Conservation (phyloP, 37 sponge, comb jelly and placozoan species). For the Geodia barretti region DNA sequence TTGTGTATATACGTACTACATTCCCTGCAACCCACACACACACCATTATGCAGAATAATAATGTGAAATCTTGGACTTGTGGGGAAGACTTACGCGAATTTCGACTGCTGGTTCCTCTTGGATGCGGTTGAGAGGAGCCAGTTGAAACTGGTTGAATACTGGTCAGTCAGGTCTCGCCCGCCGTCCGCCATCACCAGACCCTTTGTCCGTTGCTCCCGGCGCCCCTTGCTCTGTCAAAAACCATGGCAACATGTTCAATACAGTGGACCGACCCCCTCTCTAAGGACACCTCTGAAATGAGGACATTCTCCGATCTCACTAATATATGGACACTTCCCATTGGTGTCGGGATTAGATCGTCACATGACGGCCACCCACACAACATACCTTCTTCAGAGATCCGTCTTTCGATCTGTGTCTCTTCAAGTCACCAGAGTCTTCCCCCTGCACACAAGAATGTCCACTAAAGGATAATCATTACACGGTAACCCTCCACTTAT, state of each 20-base stretch:
- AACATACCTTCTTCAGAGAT: slow-evolving; percentile 46
- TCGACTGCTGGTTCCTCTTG: slow-evolving; percentile 46
- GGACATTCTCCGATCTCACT: too few relatives aligned
- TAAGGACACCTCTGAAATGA: too few relatives aligned
- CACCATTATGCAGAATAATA: too few relatives aligned
- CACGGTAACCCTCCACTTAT: too few relatives aligned
- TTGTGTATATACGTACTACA: background rate
- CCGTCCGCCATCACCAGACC: slow-evolving; percentile 45
- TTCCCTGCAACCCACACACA: background rate
- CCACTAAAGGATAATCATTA: too few relatives aligned
- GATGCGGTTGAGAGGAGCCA: slow-evolving; percentile 15
- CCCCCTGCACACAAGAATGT: background rate
- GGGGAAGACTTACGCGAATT: slow-evolving; percentile 27
- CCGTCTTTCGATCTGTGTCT: slow-evolving; percentile 54
- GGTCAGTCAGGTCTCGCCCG: slow-evolving; percentile 35
- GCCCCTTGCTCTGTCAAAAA: slow-evolving; percentile 41
- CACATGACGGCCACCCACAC: too few relatives aligned
- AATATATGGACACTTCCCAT: too few relatives aligned
- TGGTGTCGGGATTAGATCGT: too few relatives aligned
- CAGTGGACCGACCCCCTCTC: too few relatives aligned
- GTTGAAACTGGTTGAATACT: slow-evolving; percentile 24
- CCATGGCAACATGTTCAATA: too few relatives aligned
- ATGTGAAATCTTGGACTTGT: too few relatives aligned
- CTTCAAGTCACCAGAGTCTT: slow-evolving; percentile 16
- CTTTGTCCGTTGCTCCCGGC: slow-evolving; percentile 46